Percentiles rank a stretch among this genome's conserved stretches.
These are phyloP conservation scores for Cordilura impudica DNA, from an alignment of 2,888 invertebrate genomes.

Conservation along the genomic window DNA sequence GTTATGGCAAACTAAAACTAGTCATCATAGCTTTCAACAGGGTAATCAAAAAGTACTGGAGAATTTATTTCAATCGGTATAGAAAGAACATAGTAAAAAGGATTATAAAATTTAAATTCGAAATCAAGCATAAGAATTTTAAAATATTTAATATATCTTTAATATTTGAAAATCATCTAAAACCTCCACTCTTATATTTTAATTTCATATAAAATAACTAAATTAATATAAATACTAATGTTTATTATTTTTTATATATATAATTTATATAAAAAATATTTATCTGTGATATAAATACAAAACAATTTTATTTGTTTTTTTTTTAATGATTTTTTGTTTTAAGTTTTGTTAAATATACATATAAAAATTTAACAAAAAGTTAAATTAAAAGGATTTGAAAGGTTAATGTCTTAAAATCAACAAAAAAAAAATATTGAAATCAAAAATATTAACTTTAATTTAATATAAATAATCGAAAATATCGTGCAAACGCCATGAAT, in stretches of 20 bases:
- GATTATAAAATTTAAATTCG: no score
- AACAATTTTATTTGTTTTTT: slow-evolving; percentile 16
- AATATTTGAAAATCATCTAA: no score
- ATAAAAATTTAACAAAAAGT: slow-evolving; percentile 13
- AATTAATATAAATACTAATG: slow-evolving; percentile 41
- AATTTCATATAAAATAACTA: no score
- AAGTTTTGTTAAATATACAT: slow-evolving; percentile 13
- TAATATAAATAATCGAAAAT: no score
- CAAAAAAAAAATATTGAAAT: not conserved
- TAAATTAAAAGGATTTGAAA: not conserved
- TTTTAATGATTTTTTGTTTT: slow-evolving; percentile 10
- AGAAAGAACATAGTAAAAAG: not conserved
- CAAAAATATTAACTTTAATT: not conserved
- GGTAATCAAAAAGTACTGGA: not conserved
- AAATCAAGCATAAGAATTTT: no score
- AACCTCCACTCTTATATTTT: not conserved
- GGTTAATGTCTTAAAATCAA: slow-evolving; percentile 3
- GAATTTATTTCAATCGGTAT: not conserved
- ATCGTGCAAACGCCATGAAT: no score
- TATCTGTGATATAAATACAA: slow-evolving; percentile 60
- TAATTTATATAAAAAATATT: slow-evolving; percentile 48
- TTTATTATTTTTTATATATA: slow-evolving; percentile 23
- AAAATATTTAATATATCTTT: no score
- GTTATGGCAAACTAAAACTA: not conserved
- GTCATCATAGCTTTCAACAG: no score